A percentile compares a stretch with the other conserved stretches of the same genome.
These are phyloP conservation scores for Pegoplata infirma DNA, from an alignment of 2,888 invertebrate genomes.

Conservation along the genomic window DNA sequence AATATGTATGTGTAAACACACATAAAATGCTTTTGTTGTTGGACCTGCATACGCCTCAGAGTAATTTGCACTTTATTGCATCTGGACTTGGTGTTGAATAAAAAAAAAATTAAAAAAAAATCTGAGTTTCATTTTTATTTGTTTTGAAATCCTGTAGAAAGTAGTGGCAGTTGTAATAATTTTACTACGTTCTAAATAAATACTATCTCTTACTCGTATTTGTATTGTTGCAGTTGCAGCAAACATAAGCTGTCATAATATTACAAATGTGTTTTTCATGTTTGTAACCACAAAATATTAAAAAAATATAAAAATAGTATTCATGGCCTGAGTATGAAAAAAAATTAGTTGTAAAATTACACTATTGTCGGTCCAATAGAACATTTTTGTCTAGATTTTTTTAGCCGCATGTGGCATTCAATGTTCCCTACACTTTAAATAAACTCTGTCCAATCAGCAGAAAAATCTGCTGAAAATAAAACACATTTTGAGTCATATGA, in stretches of 20 bases:
- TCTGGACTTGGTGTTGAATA: slow-evolving; percentile 52
- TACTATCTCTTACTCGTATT: neutral
- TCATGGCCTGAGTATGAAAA: too few species aligned
- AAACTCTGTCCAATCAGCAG: too few species aligned
- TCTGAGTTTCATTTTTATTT: neutral
- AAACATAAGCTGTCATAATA: slow-evolving; percentile 58
- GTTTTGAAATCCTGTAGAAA: neutral
- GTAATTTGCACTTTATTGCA: slow-evolving; percentile 64
- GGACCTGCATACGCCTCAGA: slow-evolving; percentile 41
- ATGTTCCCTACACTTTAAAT: too few species aligned
- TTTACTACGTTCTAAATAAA: slow-evolving; percentile 8
- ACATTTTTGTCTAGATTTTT: too few species aligned
- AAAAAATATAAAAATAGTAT: neutral
- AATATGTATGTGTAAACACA: too few species aligned
- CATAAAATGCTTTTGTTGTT: slow-evolving; percentile 34
- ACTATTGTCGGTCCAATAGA: slow-evolving; percentile 17
- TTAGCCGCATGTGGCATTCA: too few species aligned
- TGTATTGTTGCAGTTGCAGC: slow-evolving; percentile 15
- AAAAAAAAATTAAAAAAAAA: slow-evolving; percentile 10
- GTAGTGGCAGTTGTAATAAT: neutral
- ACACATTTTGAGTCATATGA: too few species aligned
- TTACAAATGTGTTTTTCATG: slow-evolving; percentile 66
- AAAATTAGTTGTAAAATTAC: neutral
- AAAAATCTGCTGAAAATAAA: too few species aligned
- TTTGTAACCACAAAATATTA: slow-evolving; percentile 36